A percentile compares a stretch with the other conserved stretches of the same genome.
phyloP scores from a whole-genome alignment of 53 echinoderm and acorn worm genomes.

The Luidia sarsii region DNA sequence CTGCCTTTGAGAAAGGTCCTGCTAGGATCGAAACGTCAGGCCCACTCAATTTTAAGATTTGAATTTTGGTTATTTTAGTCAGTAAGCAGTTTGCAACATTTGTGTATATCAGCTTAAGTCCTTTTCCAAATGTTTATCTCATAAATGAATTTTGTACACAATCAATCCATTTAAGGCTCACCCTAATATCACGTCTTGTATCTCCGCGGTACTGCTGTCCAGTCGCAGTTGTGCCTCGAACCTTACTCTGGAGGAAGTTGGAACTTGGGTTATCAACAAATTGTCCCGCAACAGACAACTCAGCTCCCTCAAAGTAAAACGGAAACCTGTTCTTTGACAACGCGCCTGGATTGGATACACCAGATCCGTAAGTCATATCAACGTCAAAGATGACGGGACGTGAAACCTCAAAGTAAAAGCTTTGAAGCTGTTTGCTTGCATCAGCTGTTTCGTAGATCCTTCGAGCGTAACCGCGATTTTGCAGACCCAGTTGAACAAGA shows the following conservation, averaged over 20 bases:
- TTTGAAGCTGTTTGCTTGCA: constrained; percentile 71
- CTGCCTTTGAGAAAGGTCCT: too few species aligned
- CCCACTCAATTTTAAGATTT: too few species aligned
- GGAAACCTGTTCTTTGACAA: constrained; percentile 68
- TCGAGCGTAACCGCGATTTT: constrained; percentile 78
- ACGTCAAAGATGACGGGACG: constrained; percentile 80
- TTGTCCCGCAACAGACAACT: constrained; percentile 78
- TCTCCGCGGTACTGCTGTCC: constrained; percentile 46
- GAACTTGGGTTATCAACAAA: constrained; percentile 47
- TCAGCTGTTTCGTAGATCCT: constrained; percentile 84
- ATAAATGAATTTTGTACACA: too few species aligned
- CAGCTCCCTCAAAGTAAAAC: constrained; percentile 79
- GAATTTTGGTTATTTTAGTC: too few species aligned
- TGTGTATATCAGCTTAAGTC: too few species aligned
- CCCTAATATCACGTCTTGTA: constrained; percentile 66
- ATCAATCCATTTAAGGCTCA: too few species aligned
- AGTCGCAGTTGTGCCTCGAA: constrained; percentile 53
- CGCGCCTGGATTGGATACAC: constrained; percentile 54
- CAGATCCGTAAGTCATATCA: constrained; percentile 74
- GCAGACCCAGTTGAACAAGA: constrained; percentile 77
- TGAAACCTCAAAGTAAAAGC: constrained; percentile 81
- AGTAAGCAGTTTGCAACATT: too few species aligned
- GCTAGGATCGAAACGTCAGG: too few species aligned
- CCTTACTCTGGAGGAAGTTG: constrained; percentile 55
- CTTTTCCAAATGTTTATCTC: too few species aligned